Evolutionary conservation across 1,140 invertebrate genomes (phyloP), one percentile per base, ranked within the genome.

Genomic region (Papilio polyxenes): DNA sequence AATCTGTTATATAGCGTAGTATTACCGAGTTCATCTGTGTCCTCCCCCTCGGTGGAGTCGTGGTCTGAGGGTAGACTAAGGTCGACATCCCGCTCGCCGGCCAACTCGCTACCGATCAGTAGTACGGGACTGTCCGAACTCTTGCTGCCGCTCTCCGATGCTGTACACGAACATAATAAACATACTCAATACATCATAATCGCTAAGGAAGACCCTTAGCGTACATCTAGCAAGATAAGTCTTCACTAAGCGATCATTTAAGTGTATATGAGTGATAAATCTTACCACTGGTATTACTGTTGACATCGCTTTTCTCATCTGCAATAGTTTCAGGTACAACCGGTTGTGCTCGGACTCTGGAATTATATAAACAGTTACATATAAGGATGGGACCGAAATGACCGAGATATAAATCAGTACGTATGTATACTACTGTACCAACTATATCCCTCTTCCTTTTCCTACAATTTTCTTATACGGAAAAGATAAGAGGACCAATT

Each of bases 11-110:
- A 44, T 11, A 40, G 13, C 40, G 48, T 56, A 82, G 10, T 82
- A 79, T 85, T 69, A 92, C 92, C 90, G 11, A 89, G 51, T 23
- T 96, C 95, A 51, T 96, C 95, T 53, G 95, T 95, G n/a, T 97
- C 97, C 85, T 97, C 97, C 0, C 97, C 97, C 83, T 96, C 97
- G 0, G 97, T 97, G 9, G 97, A 97, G 87, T 97, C 97, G 86
- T 98, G 97, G 92, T 97, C 97, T 20, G 96, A 96, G 81, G 96
- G 96, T 59, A 97, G 87, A 83, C 96, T 95, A 84, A 97, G 93
- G 49, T 95, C 95, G 0, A 92, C 86, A 2, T 82, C 88, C 31
- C 91, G 84, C 44, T 93, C 92, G 31, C 82, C 88, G 15, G 90
- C 90, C 83, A 95, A 74, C 80, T 92, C 94, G 13, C 85, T 91